phyloP scores from a whole-genome alignment of 2,797 vertebrate species.

The Amblyopsis hoosieri region DNA sequence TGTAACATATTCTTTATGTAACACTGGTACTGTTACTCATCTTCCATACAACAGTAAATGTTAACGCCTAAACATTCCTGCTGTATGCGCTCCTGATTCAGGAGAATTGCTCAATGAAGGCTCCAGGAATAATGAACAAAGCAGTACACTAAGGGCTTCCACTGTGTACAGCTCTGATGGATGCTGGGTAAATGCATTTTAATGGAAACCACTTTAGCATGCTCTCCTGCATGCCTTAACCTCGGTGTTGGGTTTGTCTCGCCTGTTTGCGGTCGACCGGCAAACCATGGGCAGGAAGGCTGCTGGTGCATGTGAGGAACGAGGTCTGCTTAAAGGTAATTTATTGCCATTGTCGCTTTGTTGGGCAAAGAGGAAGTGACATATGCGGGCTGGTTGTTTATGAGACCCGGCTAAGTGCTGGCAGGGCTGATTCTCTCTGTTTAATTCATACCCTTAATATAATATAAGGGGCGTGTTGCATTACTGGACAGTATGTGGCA shows the following conservation, averaged over 20 bases:
- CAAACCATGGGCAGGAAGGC: slow-evolving; percentile 28
- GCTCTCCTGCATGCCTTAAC: neutral
- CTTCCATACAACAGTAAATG: too few species aligned
- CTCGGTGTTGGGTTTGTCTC: neutral
- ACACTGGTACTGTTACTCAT: slow-evolving; percentile 9
- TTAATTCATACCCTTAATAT: slow-evolving; percentile 75
- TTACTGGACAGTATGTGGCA: slow-evolving; percentile 62
- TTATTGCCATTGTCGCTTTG: slow-evolving; percentile 82
- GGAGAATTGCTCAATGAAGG: too few species aligned
- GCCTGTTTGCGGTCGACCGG: slow-evolving; percentile 6
- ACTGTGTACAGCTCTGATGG: too few species aligned
- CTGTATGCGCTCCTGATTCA: too few species aligned
- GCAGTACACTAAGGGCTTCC: too few species aligned
- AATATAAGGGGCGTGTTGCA: slow-evolving; percentile 49
- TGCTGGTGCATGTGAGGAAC: slow-evolving; percentile 58
- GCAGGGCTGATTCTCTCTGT: slow-evolving; percentile 64
- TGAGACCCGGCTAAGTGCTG: slow-evolving; percentile 71
- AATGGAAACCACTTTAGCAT: neutral
- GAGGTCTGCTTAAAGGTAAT: slow-evolving; percentile 79
- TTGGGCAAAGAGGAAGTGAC: slow-evolving; percentile 80
- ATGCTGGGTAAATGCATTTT: neutral
- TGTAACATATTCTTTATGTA: neutral
- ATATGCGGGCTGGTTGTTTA: slow-evolving; percentile 72
- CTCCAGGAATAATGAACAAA: too few species aligned
- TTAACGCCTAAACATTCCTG: too few species aligned